Evolutionary conservation across 2,797 vertebrate genomes (phyloP), one percentile per base, ranked within the genome.

Genomic region (Tarsius wallacei): DNA sequence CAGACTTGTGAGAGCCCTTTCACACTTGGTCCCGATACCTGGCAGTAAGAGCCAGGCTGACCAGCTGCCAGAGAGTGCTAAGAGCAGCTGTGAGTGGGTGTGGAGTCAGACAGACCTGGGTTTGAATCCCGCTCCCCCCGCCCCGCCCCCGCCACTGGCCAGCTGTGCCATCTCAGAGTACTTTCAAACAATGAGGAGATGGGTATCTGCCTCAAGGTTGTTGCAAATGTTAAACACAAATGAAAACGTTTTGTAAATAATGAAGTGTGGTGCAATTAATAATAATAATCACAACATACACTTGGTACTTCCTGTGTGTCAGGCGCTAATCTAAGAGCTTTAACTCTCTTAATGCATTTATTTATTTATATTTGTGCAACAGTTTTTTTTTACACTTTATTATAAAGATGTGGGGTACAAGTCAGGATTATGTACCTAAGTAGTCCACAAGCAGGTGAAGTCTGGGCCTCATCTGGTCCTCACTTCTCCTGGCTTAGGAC

Each of bases 81-180:
- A 0, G 5, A 64, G 33, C 26, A 68, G 57, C 68, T 4, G 15
- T 33, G 22, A 0, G 0, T 8, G 31, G 63, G 28, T 36, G 51
- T 71, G 31, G 77, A 92, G 51, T 64, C 85, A 14, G 47, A 36
- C 4, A 59, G 68, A n/a, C 63, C 31, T 3, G 2, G 57, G 42
- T 36, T 28, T 33, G 68, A 73, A n/a, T 74, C 74, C 33, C 16
- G 16, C 3, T n/a, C n/a, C 3, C 81, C 51, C 85, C 19, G 14
- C 21, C 12, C 33, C 21, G 19, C 3, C 81, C 51, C 85, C 19
- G 14, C 21, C 12, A 5, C 5, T 10, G 19, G 49, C 17, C 55
- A 86, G 87, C 49, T 88, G 13, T 24, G 10, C 33, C 53, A 80
- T 49, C 73, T 81, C 49, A 89, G 74, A 94, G 63, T 14, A 33